Percentiles rank a stretch among this genome's conserved stretches.
Conservation (phyloP, 2,113 vertebrate genomes). For the Ciconia maguari region DNA sequence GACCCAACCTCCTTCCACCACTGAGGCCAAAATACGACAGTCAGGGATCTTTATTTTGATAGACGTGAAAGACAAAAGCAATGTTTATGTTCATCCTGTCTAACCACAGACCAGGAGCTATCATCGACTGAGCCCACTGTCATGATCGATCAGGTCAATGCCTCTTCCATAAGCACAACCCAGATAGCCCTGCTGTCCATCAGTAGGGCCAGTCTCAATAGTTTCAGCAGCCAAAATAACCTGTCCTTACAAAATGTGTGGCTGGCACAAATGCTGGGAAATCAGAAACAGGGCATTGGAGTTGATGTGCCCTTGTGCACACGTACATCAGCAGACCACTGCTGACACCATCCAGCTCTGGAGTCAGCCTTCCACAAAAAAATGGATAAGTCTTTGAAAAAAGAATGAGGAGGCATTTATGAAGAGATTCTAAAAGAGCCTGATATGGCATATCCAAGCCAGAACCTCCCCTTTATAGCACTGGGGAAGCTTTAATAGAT, state of each 20-base stretch:
- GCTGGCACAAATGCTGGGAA: background rate
- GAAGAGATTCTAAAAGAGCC: background rate
- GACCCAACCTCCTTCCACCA: background rate
- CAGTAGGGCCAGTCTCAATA: background rate
- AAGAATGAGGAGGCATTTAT: background rate
- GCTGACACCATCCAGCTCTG: background rate
- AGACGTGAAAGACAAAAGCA: background rate
- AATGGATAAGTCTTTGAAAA: background rate
- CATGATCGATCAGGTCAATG: background rate
- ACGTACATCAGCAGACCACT: rapidly evolving
- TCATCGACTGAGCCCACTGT: background rate
- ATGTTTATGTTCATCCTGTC: background rate
- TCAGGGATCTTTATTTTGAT: background rate
- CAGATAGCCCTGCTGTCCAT: background rate
- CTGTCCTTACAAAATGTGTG: background rate
- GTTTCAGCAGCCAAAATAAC: background rate
- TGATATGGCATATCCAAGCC: background rate
- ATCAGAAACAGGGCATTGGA: background rate
- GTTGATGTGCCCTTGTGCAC: background rate
- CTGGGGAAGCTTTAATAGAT: background rate
- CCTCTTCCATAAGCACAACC: background rate
- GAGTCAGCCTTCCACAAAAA: background rate
- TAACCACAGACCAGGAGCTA: background rate
- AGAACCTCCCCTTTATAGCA: background rate
- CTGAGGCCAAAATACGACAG: background rate